These are phyloP conservation scores for Ceratina calcarata DNA, from an alignment of 1,140 invertebrate genomes.

Conservation along the genomic window DNA sequence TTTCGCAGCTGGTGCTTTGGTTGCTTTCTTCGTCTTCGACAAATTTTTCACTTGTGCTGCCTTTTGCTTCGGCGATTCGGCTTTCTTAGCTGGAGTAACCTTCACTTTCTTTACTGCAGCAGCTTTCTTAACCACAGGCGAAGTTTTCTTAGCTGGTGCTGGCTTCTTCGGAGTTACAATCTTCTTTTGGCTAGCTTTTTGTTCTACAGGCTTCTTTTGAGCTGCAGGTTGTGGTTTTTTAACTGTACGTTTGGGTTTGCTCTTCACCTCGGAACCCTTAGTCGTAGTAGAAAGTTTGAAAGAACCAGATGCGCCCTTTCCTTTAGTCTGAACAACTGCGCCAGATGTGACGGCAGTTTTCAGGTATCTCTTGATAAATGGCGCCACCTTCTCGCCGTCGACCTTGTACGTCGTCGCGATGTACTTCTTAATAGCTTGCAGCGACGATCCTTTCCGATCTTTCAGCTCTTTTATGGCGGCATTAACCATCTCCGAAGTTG, in stretches of 20 bases:
- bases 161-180: slow-evolving; percentile 27
- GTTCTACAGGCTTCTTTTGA: slow-evolving; percentile 15
- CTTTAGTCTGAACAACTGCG: slow-evolving; percentile 57
- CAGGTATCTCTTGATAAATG: slow-evolving; percentile 59
- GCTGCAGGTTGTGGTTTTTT: neutral
- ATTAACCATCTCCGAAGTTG: slow-evolving; percentile 58
- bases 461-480: slow-evolving; percentile 57
- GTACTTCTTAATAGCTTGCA: slow-evolving; percentile 67
- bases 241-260: neutral
- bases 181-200: slow-evolving; percentile 35
- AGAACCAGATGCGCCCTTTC: slow-evolving; percentile 60
- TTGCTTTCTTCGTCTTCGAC: slow-evolving; percentile 51
- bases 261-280: slow-evolving; percentile 31
- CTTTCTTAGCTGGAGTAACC: neutral
- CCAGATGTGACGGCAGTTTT: slow-evolving; percentile 49
- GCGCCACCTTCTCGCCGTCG: slow-evolving; percentile 56
- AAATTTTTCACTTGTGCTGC: slow-evolving; percentile 19
- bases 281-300: slow-evolving; percentile 36
- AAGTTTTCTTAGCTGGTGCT: slow-evolving; percentile 16
- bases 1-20: slow-evolving; percentile 55
- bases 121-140: too few species aligned
- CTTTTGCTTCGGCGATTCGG: slow-evolving; percentile 34
- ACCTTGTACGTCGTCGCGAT: slow-evolving; percentile 55
- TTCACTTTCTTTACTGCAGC: slow-evolving; percentile 38
- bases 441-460: slow-evolving; percentile 60